phyloP scores from a whole-genome alignment of 2,113 vertebrate genomes.

The Sinocyclocheilus maitianheensis region DNA sequence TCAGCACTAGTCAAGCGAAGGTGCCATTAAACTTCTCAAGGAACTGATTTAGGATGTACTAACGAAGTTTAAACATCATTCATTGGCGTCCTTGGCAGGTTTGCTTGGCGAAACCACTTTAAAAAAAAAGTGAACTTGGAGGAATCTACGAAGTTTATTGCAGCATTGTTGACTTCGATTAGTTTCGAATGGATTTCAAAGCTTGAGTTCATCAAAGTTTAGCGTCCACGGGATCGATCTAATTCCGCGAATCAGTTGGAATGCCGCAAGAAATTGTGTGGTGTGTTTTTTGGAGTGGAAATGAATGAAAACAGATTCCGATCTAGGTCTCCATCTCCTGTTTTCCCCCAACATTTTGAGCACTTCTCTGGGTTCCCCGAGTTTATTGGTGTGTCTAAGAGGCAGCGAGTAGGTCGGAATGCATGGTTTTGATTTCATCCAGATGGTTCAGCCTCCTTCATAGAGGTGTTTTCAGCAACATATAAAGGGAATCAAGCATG shows the following conservation, averaged over 20 bases:
- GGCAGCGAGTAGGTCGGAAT: conserved; percentile 72
- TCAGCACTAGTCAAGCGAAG: background rate
- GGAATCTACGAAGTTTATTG: background rate
- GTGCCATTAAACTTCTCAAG: background rate
- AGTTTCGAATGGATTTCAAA: background rate
- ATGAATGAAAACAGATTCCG: conserved; percentile 26
- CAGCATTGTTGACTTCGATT: background rate
- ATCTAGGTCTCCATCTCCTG: conserved; percentile 66
- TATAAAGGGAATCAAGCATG: conserved; percentile 71
- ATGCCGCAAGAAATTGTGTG: conserved; percentile 3
- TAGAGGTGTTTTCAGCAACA: conserved; percentile 73
- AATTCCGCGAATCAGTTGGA: background rate
- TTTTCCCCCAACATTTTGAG: conserved; percentile 67
- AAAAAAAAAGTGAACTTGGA: background rate
- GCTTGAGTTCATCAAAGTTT: background rate
- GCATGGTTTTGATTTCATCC: conserved; percentile 75
- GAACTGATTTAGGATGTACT: background rate
- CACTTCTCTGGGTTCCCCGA: conserved; percentile 64
- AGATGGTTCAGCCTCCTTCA: conserved; percentile 78
- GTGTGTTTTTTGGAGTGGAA: conserved; percentile 29
- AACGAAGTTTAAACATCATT: conserved; percentile 14
- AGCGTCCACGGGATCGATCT: background rate
- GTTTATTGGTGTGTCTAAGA: conserved; percentile 67
- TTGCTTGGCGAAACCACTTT: background rate
- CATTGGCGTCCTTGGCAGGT: background rate